These are phyloP conservation scores for Protobothrops mucrosquamatus DNA, from an alignment of 2,113 vertebrate species.

Conservation along the genomic window DNA sequence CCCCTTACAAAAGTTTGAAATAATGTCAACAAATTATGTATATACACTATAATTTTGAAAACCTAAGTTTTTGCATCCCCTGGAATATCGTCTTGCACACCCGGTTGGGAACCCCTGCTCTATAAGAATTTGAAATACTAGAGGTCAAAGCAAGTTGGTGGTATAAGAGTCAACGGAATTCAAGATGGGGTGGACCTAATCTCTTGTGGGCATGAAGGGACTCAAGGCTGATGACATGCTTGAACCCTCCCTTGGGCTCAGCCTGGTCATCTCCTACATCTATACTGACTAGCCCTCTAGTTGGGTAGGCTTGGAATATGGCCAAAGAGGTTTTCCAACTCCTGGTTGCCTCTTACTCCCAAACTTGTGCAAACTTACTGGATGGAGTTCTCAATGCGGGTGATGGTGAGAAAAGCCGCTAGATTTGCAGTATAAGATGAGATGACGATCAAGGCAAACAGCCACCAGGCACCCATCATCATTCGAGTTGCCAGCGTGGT, in stretches of 20 bases:
- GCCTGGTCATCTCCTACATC: not conserved
- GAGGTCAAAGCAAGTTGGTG: not conserved
- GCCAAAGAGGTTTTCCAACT: not conserved
- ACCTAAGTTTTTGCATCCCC: too few relatives aligned
- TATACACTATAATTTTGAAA: too few relatives aligned
- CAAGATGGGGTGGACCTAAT: not conserved
- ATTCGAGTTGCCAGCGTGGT: constrained; percentile 94
- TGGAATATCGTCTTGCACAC: too few relatives aligned
- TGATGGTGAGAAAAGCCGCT: constrained; percentile 97
- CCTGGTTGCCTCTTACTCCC: not conserved
- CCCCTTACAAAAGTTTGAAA: too few relatives aligned
- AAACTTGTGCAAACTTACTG: constrained; percentile 81
- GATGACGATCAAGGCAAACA: constrained; percentile 97
- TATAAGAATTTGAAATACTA: not conserved
- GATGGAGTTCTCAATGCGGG: constrained; percentile 96
- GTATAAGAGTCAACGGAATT: not conserved
- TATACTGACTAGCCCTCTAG: not conserved
- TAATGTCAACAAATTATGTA: too few relatives aligned
- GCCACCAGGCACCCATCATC: constrained; percentile 99
- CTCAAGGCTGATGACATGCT: not conserved
- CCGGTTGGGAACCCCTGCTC: too few relatives aligned
- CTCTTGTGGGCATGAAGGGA: not conserved
- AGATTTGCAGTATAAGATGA: constrained; percentile 98
- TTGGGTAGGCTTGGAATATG: not conserved
- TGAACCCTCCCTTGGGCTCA: not conserved